These are phyloP conservation scores for Aproaerema taeniolella DNA, from an alignment of 2,888 invertebrate species.

Conservation along the genomic window DNA sequence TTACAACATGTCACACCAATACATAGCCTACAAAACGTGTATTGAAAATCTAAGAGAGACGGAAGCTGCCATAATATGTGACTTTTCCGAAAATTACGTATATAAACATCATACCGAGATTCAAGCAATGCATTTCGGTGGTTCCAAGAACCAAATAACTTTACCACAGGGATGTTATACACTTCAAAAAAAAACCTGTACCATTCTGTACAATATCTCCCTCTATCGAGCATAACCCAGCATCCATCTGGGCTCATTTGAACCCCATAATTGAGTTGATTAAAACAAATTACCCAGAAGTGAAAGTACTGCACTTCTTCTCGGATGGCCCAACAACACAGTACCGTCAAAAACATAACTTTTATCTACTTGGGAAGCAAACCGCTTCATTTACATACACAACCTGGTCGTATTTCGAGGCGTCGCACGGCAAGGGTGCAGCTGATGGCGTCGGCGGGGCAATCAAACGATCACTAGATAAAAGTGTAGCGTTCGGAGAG, in stretches of 20 bases:
- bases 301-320: slow-evolving; percentile 14
- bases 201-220: slow-evolving; percentile 15
- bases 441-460: too few species aligned
- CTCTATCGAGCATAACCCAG: slow-evolving; percentile 17
- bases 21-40: too few species aligned
- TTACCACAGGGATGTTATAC: slow-evolving; percentile 19
- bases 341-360: slow-evolving; percentile 16
- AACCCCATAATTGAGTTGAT: slow-evolving; percentile 13
- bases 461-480: too few species aligned
- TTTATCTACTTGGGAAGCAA: slow-evolving; percentile 8
- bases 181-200: slow-evolving; percentile 11
- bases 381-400: not conserved
- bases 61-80: too few species aligned
- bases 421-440: slow-evolving; percentile 8
- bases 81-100: too few species aligned
- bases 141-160: slow-evolving; percentile 22
- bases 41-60: too few species aligned
- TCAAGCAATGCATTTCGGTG: too few species aligned
- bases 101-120: too few species aligned
- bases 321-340: slow-evolving; percentile 17
- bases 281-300: slow-evolving; percentile 7
- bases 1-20: too few species aligned
- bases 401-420: slow-evolving; percentile 8
- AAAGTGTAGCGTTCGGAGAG: too few species aligned
- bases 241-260: slow-evolving; percentile 22